Percentiles rank a stretch among this genome's conserved stretches.
Evolutionary conservation across 2,888 invertebrate species (phyloP).

Genomic region (Myopa tessellatipennis): DNA sequence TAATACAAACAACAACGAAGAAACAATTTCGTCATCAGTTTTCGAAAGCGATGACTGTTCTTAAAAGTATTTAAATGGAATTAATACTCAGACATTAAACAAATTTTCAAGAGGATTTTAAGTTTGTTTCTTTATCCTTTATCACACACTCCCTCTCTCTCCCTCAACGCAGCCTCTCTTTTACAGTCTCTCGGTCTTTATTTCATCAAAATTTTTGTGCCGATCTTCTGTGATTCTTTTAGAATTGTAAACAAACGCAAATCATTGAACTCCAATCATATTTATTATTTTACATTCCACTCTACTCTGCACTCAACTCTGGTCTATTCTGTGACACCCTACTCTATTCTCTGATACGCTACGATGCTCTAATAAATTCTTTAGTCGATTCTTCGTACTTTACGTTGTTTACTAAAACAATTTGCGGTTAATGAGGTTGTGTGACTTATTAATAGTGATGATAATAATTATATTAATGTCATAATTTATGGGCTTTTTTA

Average conservation of each 20-base stretch:
- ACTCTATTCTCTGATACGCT: neutral
- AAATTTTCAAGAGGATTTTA: too few relatives aligned
- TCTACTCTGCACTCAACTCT: neutral
- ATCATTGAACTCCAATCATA: constrained; percentile 30
- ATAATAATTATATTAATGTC: neutral
- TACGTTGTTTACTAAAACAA: neutral
- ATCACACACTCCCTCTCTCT: too few relatives aligned
- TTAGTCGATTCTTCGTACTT: neutral
- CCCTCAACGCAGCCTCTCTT: too few relatives aligned
- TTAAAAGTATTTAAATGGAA: too few relatives aligned
- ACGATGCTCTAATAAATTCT: too few relatives aligned
- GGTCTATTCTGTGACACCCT: neutral
- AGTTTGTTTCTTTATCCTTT: neutral
- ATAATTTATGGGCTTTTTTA: neutral
- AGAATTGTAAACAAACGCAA: constrained; percentile 28
- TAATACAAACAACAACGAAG: too few relatives aligned
- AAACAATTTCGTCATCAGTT: too few relatives aligned
- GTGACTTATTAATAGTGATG: too few relatives aligned
- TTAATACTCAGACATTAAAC: too few relatives aligned
- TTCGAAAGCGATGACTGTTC: too few relatives aligned
- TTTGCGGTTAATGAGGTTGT: constrained; percentile 27
- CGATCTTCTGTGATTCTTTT: neutral
- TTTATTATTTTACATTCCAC: neutral
- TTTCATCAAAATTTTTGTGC: neutral
- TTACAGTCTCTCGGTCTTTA: too few relatives aligned